These are phyloP conservation scores for Paradoxurus hermaphroditus DNA, from an alignment of 2,113 vertebrate genomes.

Conservation along the genomic window DNA sequence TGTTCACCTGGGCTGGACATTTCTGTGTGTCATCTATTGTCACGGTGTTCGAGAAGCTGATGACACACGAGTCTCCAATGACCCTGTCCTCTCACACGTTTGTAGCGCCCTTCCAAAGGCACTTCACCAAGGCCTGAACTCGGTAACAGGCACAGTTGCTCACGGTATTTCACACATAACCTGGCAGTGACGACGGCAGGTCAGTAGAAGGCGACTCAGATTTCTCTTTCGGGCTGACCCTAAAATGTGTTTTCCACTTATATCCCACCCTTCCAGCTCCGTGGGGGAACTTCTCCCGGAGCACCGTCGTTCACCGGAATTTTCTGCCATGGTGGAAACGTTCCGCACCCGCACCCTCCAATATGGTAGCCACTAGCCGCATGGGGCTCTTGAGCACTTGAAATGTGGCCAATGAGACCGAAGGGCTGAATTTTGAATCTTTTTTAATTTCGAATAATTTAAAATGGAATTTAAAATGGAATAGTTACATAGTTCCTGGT, in stretches of 20 bases:
- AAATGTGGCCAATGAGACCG: background rate
- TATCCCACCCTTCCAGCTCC: background rate
- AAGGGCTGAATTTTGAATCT: background rate
- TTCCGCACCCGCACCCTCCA: background rate
- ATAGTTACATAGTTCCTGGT: background rate
- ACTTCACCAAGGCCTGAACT: background rate
- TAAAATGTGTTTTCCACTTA: background rate
- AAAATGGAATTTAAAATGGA: background rate
- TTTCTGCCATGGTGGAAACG: background rate
- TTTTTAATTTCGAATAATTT: background rate
- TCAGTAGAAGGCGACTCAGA: background rate
- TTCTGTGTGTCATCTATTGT: constrained; percentile 19
- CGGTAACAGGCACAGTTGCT: background rate
- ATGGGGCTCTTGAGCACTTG: background rate
- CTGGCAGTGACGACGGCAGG: background rate
- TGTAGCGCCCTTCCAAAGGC: background rate
- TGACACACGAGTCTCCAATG: background rate
- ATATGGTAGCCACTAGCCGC: background rate
- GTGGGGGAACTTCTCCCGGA: background rate
- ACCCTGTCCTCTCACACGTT: background rate
- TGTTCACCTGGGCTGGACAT: background rate
- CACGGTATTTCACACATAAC: background rate
- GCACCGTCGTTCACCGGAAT: background rate
- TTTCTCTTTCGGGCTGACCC: background rate
- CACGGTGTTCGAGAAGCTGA: constrained; percentile 31